Evolutionary conservation across 2,797 vertebrate species (phyloP).

Genomic region (Peromyscus aztecus): DNA sequence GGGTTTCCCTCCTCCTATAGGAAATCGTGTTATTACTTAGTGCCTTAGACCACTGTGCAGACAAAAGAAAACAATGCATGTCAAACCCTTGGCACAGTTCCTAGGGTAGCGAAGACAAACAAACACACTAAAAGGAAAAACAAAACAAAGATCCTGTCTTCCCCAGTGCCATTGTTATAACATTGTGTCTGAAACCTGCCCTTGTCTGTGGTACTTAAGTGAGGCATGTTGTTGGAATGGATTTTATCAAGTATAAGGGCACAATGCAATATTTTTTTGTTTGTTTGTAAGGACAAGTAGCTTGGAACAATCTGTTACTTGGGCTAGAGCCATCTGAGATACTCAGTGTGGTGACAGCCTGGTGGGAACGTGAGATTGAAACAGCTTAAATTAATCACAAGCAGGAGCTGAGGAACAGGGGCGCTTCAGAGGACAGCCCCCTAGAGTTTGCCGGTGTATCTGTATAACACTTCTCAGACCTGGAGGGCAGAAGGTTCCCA

Average conservation of each 20-base stretch:
- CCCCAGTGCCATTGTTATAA: background rate
- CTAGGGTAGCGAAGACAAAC: background rate
- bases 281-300: slow-evolving; percentile 72
- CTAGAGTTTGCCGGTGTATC: slow-evolving; percentile 65
- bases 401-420: slow-evolving; percentile 58
- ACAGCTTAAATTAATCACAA: slow-evolving; percentile 61
- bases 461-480: background rate
- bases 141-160: background rate
- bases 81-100: slow-evolving; percentile 15
- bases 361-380: slow-evolving; percentile 75
- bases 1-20: background rate
- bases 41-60: background rate
- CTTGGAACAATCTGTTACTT: slow-evolving; percentile 78
- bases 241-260: slow-evolving; percentile 36
- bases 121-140: background rate
- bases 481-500: background rate
- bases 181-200: slow-evolving; percentile 19
- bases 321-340: slow-evolving; percentile 74
- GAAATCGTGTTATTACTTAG: background rate
- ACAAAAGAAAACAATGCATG: background rate
- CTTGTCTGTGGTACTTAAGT: slow-evolving; percentile 26
- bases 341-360: slow-evolving; percentile 11
- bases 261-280: slow-evolving; percentile 49
- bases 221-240: background rate
- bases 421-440: slow-evolving; percentile 54